Evolutionary conservation across 1,140 invertebrate genomes (phyloP), one percentile per base, ranked within the genome.

Genomic region (Hylyphantes graminicola): DNA sequence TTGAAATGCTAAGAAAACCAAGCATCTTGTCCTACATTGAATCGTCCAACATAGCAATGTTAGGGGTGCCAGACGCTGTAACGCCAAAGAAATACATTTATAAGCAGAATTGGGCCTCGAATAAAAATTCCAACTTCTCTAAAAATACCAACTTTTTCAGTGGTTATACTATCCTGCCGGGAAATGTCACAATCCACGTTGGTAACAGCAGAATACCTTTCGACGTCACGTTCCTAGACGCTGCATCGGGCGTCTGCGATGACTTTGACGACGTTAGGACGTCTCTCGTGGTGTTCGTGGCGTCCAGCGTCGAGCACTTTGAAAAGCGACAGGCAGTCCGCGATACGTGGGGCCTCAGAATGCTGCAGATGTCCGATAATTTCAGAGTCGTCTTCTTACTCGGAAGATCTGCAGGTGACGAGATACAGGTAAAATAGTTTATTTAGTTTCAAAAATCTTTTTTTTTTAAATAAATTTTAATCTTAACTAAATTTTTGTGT

Each of bases 131-230:
- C 13, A 61, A 15, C 59, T 61, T 17, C 59, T 61, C 59, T 61
- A 15, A 15, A 17, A 61, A 61, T 61, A 13, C 59, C 13, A 61
- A 17, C 13, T 15, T 13, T 72, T 8, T 70, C 82, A 7, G 35
- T 35, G 15, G 35, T 88, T 96, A 35, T 91, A 92, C 53, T 3
- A 76, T 86, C 2, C 67, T 83, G 1, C 54, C 75, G 9, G 85
- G 77, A 2, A 86, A 84, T 11, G 48, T 86, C 2, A 86, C 85
- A n/a, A 57, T 86, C 17, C 87, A 88, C 57, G 55, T 70, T 11
- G 87, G 87, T 0, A 50, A 54, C 13, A 59, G 61, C n/a, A 21
- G 64, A 12, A 61, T 77, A 12, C 83, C 81, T 12, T 67, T 79
- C 13, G 73, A 87, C 15, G 81, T 77, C 65, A 75, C 75, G 9